phyloP scores from a whole-genome alignment of 2,113 vertebrate species.

The Taxidea taxus region DNA sequence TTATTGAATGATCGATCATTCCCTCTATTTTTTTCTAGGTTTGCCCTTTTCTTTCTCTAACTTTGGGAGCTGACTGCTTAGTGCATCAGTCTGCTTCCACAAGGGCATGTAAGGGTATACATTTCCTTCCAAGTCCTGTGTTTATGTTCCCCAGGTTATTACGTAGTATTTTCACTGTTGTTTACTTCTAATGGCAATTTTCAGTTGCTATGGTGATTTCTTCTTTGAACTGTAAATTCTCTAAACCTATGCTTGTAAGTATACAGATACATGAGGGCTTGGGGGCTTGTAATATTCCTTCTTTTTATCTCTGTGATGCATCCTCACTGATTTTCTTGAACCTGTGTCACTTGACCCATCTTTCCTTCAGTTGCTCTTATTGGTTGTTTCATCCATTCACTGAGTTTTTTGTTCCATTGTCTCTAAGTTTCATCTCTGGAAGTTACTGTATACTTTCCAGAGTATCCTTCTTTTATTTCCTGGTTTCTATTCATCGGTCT shows the following conservation, averaged over 20 bases:
- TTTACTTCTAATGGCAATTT: background rate
- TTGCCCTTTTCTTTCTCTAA: background rate
- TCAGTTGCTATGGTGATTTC: background rate
- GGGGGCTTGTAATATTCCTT: background rate
- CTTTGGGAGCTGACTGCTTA: background rate
- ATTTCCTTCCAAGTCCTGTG: background rate
- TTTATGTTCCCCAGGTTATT: background rate
- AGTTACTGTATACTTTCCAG: background rate
- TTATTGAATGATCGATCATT: background rate
- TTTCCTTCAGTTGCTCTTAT: background rate
- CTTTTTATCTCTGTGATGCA: background rate
- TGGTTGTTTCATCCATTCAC: background rate
- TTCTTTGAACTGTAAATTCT: background rate
- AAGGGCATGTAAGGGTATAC: background rate
- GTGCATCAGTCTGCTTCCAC: background rate
- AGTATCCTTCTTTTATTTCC: background rate
- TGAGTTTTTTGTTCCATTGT: background rate
- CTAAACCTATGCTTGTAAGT: background rate
- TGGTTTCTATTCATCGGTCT: background rate
- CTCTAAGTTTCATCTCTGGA: background rate
- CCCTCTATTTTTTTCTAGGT: background rate
- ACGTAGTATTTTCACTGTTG: background rate
- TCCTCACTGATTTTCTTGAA: background rate
- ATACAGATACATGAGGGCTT: background rate
- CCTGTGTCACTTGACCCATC: background rate